Evolutionary conservation across 2,113 vertebrate species (phyloP).

Genomic region (Oncorhynchus clarkii): DNA sequence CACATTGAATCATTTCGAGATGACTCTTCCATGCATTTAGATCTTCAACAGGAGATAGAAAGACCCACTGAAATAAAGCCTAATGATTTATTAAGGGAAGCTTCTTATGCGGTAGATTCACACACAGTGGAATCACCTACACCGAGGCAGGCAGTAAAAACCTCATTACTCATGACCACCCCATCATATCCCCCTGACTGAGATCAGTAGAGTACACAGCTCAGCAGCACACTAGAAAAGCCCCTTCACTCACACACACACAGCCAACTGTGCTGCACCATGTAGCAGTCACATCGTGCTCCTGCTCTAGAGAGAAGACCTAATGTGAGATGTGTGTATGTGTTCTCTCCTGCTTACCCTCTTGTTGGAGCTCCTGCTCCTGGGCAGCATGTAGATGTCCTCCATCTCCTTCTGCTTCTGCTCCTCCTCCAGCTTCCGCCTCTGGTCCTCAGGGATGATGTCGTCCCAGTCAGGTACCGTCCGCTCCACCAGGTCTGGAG

Average conservation of each 20-base stretch:
- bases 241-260: not conserved
- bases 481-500: slow-evolving; percentile 81
- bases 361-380: slow-evolving; percentile 95
- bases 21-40: not conserved
- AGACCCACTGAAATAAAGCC: slow-evolving; percentile 13
- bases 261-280: not conserved
- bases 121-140: not conserved
- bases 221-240: not conserved
- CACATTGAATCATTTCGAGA: not conserved
- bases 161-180: not conserved
- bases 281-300: not conserved
- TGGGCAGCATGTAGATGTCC: slow-evolving; percentile 95
- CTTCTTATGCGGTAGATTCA: not conserved
- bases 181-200: not conserved
- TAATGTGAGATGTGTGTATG: not conserved
- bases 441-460: slow-evolving; percentile 93
- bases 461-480: slow-evolving; percentile 87
- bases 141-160: not conserved
- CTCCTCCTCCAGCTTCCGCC: slow-evolving; percentile 90
- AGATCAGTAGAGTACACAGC: not conserved
- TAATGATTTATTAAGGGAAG: slow-evolving; percentile 31
- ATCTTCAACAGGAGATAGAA: slow-evolving; percentile 2
- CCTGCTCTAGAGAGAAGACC: not conserved
- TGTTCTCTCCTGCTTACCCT: slow-evolving; percentile 71
- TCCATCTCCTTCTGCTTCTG: slow-evolving; percentile 94